Percentiles rank a stretch among this genome's conserved stretches.
Conservation (phyloP, 2,888 invertebrate species). For the Epistrophe eligans region DNA sequence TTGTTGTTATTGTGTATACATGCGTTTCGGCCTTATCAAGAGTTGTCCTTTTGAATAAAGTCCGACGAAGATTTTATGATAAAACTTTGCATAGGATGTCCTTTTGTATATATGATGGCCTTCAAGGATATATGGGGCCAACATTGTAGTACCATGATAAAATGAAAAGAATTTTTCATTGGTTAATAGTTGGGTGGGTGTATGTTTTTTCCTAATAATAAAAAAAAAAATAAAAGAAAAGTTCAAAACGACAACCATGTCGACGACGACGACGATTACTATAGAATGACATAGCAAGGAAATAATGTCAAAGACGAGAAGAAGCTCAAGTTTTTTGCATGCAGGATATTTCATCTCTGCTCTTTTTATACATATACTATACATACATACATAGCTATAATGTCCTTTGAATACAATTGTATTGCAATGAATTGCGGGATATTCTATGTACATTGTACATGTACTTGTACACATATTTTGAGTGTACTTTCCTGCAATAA, state of each 20-base stretch:
- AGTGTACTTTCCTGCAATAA: constrained; percentile 38
- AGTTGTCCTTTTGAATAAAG: constrained; percentile 17
- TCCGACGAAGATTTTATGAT: constrained; percentile 25
- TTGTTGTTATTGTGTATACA: constrained; percentile 2
- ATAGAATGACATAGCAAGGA: neutral
- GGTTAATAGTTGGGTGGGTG: neutral
- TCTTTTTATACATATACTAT: neutral
- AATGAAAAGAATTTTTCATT: constrained; percentile 16
- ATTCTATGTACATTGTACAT: neutral
- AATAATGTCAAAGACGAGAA: constrained; percentile 23
- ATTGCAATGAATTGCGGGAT: constrained; percentile 25
- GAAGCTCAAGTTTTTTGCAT: constrained; percentile 26
- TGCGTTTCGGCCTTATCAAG: constrained; percentile 3
- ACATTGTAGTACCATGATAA: constrained; percentile 7
- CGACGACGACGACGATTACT: constrained; percentile 15
- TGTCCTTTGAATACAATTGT: constrained; percentile 26
- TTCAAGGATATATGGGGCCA: constrained; percentile 17
- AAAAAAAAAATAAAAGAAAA: neutral
- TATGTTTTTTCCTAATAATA: neutral
- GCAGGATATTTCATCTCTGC: constrained; percentile 28
- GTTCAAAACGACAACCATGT: neutral
- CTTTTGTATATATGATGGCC: constrained; percentile 9
- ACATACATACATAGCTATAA: neutral
- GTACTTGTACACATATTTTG: too few species aligned
- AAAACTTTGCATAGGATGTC: constrained; percentile 32